Conservation (phyloP, 2,888 invertebrate species). For the Troides oblongomaculatus region DNA sequence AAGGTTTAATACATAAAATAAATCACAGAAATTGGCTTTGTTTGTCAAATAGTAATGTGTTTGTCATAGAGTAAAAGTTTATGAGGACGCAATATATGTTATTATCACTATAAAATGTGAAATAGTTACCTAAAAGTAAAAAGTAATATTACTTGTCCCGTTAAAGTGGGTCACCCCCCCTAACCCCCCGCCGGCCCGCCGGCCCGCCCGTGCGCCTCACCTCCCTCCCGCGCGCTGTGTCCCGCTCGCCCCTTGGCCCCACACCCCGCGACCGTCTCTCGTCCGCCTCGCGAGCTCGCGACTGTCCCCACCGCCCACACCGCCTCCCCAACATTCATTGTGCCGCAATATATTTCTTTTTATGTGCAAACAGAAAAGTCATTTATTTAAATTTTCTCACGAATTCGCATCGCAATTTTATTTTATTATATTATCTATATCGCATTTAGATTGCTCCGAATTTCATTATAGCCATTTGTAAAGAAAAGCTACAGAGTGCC, state of each 20-base stretch:
- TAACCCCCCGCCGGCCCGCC: slow-evolving; percentile 40
- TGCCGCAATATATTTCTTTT: slow-evolving; percentile 81
- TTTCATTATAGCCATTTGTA: slow-evolving; percentile 48
- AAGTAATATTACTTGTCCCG: slow-evolving; percentile 81
- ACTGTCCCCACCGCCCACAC: slow-evolving; percentile 65
- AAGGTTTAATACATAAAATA: background rate
- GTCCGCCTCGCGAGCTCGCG: slow-evolving; percentile 66
- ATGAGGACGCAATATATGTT: slow-evolving; percentile 53
- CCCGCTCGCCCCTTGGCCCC: slow-evolving; percentile 43
- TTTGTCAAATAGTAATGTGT: slow-evolving; percentile 32
- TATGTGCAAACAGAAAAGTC: slow-evolving; percentile 81
- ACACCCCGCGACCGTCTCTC: slow-evolving; percentile 56
- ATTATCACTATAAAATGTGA: slow-evolving; percentile 77
- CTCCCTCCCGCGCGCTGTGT: slow-evolving; percentile 28
- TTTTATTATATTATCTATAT: slow-evolving; percentile 80
- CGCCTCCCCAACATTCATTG: slow-evolving; percentile 77
- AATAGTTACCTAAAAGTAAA: slow-evolving; percentile 81
- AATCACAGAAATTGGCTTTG: slow-evolving; percentile 7
- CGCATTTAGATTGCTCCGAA: slow-evolving; percentile 71
- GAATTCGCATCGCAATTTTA: slow-evolving; percentile 80
- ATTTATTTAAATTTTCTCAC: slow-evolving; percentile 81
- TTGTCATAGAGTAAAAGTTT: slow-evolving; percentile 45
- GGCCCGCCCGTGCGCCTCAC: slow-evolving; percentile 40
- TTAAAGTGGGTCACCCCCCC: slow-evolving; percentile 79
- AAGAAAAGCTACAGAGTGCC: slow-evolving; percentile 40